Conservation (phyloP, 1,140 invertebrate species). For the Mercenaria mercenaria region DNA sequence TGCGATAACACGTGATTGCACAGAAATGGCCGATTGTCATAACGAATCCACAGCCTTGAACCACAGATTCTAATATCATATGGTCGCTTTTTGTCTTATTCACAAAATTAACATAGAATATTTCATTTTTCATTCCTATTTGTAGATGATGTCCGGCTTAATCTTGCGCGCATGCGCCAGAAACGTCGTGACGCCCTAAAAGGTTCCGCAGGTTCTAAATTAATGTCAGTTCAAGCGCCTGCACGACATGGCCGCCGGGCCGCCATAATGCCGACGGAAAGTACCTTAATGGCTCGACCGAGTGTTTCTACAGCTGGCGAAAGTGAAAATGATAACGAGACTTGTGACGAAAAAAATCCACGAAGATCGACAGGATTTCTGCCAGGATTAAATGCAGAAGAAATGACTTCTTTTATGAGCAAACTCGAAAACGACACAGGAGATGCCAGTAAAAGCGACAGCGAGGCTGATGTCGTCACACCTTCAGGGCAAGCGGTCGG, state of each 20-base stretch:
- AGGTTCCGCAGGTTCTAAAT: background rate
- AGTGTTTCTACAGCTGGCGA: constrained; percentile 14
- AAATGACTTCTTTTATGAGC: constrained; percentile 37
- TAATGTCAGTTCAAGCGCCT: background rate
- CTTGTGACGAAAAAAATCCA: background rate
- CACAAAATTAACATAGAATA: too few species aligned
- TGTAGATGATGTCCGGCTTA: constrained; percentile 56
- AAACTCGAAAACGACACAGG: background rate
- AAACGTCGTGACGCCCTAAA: constrained; percentile 27
- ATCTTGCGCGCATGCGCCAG: constrained; percentile 49
- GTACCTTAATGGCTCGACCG: background rate
- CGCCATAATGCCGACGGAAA: constrained; percentile 55
- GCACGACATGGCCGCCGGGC: constrained; percentile 45
- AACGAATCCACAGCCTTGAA: too few species aligned
- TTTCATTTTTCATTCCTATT: too few species aligned
- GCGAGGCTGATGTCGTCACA: background rate
- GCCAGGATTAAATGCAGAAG: constrained; percentile 37
- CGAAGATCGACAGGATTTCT: constrained; percentile 10
- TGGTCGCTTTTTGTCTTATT: too few species aligned
- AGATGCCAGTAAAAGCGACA: background rate
- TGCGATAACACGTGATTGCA: too few species aligned
- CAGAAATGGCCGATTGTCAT: too few species aligned
- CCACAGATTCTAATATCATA: too few species aligned
- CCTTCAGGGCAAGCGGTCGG: background rate
- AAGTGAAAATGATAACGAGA: constrained; percentile 5